Conservation (phyloP, 2,888 invertebrate species). For the Amblyjoppa fuscipennis region DNA sequence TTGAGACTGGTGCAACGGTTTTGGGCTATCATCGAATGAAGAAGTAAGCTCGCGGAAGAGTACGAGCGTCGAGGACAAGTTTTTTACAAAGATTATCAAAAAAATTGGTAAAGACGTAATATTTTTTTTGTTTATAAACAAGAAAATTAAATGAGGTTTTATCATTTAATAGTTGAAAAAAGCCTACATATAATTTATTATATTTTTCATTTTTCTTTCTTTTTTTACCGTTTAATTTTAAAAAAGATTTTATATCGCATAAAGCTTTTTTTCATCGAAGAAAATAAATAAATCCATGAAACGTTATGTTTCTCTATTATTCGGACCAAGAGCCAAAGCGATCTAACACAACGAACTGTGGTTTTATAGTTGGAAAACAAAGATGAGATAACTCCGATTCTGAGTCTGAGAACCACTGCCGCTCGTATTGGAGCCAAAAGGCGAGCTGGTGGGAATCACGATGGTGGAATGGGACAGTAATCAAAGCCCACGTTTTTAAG, state of each 20-base stretch:
- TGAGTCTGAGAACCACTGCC: constrained; percentile 70
- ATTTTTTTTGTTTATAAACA: not conserved
- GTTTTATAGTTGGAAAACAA: not conserved
- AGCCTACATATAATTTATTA: not conserved
- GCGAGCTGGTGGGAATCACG: constrained; percentile 63
- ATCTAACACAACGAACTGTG: not conserved
- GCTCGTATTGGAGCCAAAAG: constrained; percentile 54
- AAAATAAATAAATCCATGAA: not conserved
- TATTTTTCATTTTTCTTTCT: not conserved
- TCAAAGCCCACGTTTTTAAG: constrained; percentile 27
- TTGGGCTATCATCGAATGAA: too few species aligned
- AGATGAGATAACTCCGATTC: not conserved
- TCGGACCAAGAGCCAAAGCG: not conserved
- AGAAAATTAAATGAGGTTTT: not conserved
- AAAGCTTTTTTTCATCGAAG: not conserved
- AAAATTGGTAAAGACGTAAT: not conserved
- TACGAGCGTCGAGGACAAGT: not conserved
- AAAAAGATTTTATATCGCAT: not conserved
- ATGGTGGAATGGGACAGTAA: constrained; percentile 19
- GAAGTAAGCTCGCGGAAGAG: not conserved
- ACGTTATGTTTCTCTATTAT: not conserved
- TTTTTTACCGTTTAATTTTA: too few species aligned
- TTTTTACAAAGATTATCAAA: not conserved
- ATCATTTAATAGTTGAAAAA: not conserved
- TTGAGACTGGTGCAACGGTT: not conserved